Evolutionary conservation across 1,140 invertebrate genomes (phyloP).

Genomic region (Eciton burchellii): DNA sequence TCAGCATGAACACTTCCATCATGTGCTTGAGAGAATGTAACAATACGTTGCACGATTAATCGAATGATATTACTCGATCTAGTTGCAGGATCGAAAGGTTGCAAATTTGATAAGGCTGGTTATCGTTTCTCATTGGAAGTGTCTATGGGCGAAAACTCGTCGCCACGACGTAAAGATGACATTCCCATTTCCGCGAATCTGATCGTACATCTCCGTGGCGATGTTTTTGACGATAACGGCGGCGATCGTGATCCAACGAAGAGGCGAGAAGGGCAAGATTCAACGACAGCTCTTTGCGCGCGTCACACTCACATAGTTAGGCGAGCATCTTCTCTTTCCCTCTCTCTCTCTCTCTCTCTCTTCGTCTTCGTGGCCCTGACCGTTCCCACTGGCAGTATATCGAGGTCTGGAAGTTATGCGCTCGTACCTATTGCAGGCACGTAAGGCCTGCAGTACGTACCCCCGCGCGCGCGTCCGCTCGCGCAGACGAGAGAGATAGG

Average conservation of each 20-base stretch:
- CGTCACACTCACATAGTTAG: conserved; percentile 38
- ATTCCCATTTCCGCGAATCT: neutral
- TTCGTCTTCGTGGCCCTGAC: conserved; percentile 39
- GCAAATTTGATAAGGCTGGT: no score
- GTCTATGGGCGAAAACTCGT: neutral
- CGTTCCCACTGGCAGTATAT: conserved; percentile 65
- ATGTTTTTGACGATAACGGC: neutral
- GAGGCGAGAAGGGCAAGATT: neutral
- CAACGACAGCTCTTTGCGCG: conserved; percentile 6
- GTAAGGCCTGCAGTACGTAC: no score
- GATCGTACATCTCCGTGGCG: no score
- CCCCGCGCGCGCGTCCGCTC: conserved; percentile 57
- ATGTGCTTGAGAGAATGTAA: no score
- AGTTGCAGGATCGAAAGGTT: neutral
- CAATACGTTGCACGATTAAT: no score
- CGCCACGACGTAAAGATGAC: neutral
- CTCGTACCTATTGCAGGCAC: conserved; percentile 68
- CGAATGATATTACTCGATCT: no score
- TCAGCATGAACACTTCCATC: no score
- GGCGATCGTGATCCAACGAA: neutral
- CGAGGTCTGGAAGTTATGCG: conserved; percentile 72
- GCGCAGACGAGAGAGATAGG: conserved; percentile 76
- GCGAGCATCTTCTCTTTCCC: neutral
- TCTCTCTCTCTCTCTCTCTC: neutral
- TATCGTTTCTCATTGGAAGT: no score